Evolutionary conservation across 2,888 invertebrate species (phyloP), one percentile per base, ranked within the genome.

Genomic region (Agrilus biguttatus): DNA sequence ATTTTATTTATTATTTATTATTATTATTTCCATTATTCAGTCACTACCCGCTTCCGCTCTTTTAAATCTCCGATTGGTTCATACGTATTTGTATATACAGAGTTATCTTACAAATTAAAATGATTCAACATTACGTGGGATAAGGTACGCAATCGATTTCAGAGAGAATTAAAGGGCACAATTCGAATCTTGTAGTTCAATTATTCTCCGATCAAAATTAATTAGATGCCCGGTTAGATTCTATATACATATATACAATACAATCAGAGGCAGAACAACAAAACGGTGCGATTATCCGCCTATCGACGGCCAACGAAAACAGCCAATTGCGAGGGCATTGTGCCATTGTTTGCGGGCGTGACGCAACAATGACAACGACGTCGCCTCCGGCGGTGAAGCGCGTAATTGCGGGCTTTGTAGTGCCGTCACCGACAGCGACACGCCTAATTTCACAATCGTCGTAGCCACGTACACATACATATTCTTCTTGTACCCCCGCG

Each of bases 371-470:
- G 56, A 55, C 55, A 53, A 59, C 55, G 56, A 55, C 55, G 53
- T 59, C 55, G 51, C 54, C 58, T 60, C 55, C 58, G 59, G 63
- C 62, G 63, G 57, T 62, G 58, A 58, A 59, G 58, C 63, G 62
- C 60, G 63, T 66, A 66, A 67, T 66, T 66, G 65, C 61, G 55
- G 56, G 56, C 58, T 62, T 67, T 67, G 65, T 67, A 54, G 53
- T 51, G 55, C 61, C 62, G 66, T 67, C 66, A 67, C 53, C 55
- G 53, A 57, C 66, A 67, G 63, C 61, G 61, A 62, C 61, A 66
- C 66, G 66, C 65, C 66, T 66, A 66, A 66, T 66, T 66, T 66
- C 61, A 61, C 64, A 57, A 60, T 60, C 57, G 52, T 54, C 47
- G 49, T 49, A 50, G 49, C 55, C 52, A 28, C 28, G 28, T 28